phyloP scores from a whole-genome alignment of 1,140 invertebrate species.

The Zaprionus davidi region DNA sequence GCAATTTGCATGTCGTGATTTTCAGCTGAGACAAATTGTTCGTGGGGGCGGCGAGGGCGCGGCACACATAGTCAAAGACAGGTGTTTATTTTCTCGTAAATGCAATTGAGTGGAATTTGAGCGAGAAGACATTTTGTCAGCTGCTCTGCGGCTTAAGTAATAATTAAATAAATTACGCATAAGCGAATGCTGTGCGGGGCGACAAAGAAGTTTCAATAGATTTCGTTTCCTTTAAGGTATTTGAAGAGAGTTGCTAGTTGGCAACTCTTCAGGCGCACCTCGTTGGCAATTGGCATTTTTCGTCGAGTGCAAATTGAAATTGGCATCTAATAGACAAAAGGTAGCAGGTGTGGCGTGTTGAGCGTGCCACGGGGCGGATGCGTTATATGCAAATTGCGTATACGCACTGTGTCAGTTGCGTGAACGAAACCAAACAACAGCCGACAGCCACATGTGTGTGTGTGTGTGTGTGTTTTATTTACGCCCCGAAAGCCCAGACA shows the following conservation, averaged over 20 bases:
- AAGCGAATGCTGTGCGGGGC: neutral
- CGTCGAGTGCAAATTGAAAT: conserved; percentile 54
- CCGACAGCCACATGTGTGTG: conserved; percentile 3
- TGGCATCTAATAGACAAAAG: conserved; percentile 65
- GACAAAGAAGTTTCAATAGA: neutral
- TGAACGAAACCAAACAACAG: conserved; percentile 43
- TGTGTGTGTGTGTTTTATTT: conserved; percentile 60
- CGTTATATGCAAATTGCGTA: conserved; percentile 69
- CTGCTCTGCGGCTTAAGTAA: conserved; percentile 44
- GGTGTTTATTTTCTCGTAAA: conserved; percentile 64
- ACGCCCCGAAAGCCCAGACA: conserved; percentile 68
- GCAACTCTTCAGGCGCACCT: conserved; percentile 11
- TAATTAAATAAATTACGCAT: conserved; percentile 59
- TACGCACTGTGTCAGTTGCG: conserved; percentile 54
- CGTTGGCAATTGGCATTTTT: conserved; percentile 56
- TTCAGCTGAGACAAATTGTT: conserved; percentile 3
- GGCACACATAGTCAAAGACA: conserved; percentile 28
- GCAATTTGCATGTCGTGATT: conserved; percentile 12
- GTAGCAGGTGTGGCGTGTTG: conserved; percentile 39
- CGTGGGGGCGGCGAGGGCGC: neutral
- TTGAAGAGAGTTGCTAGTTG: neutral
- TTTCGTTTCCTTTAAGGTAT: neutral
- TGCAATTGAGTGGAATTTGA: conserved; percentile 55
- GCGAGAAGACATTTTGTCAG: conserved; percentile 50
- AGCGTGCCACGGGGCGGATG: conserved; percentile 49